Percentiles rank a stretch among this genome's conserved stretches.
Conservation (phyloP, 92 coral and sea anemone genomes). For the Porites divaricata region DNA sequence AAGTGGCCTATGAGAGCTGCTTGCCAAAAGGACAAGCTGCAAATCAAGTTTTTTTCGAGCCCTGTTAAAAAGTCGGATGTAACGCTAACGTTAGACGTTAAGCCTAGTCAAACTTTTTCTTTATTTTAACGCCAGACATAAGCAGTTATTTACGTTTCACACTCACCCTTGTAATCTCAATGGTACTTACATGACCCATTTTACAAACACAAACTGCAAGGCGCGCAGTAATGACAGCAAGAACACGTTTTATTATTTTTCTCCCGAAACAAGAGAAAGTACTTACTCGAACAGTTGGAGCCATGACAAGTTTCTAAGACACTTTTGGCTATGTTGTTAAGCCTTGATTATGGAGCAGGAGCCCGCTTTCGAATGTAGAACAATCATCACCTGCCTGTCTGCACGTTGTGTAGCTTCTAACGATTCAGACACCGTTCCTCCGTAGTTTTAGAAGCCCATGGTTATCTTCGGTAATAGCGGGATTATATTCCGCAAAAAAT, state of each 20-base stretch:
- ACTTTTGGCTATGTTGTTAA: neutral
- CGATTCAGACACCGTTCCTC: neutral
- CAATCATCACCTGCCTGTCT: neutral
- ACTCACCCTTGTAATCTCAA: too few species aligned
- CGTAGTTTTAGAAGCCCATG: too few species aligned
- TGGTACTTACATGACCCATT: too few species aligned
- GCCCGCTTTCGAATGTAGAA: neutral
- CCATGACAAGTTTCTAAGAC: constrained; percentile 48
- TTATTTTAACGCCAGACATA: too few species aligned
- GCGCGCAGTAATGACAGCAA: neutral
- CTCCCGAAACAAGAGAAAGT: neutral
- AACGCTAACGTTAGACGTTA: too few species aligned
- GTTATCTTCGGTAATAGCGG: too few species aligned
- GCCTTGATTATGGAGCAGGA: neutral
- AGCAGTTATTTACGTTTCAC: too few species aligned
- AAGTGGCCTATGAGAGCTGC: too few species aligned
- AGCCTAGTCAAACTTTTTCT: neutral
- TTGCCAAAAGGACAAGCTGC: too few species aligned
- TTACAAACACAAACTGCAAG: neutral
- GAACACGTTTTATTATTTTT: neutral
- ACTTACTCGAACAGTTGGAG: constrained; percentile 78
- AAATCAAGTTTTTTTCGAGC: too few species aligned
- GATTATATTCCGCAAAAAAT: too few species aligned
- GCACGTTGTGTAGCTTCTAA: neutral
- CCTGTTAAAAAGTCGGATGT: too few species aligned